Base-by-base conservation (phyloP, 2,888 invertebrate genomes). In the Cacoxenus indagator region DNA sequence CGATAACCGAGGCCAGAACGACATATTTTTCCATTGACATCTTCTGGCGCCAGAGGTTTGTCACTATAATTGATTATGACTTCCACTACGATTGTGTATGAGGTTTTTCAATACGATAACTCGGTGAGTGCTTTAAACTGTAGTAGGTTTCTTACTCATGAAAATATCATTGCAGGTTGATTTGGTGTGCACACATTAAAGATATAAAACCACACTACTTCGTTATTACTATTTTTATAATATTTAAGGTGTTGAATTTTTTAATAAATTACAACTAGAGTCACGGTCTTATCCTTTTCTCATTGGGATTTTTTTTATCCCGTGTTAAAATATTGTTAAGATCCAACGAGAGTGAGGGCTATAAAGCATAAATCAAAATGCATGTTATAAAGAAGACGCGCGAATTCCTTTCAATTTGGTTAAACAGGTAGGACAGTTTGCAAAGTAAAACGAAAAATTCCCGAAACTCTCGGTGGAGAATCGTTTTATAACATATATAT, bases 11-110 rank as follows among this genome's bases (percentile, higher is more conserved):
- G 83, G 92, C 92, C 61, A 87, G 93, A 27, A 93, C 94, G 0
- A 95, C 95, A 0, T 96, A 94, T 84, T 86, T 95, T 9, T 93
- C 94, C 9, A 91, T 91, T 66, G 96, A 96, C 88, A 93, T 96
- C 64, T 90, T 92, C 61, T 96, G 96, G 96, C 95, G 96, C 1
- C 92, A 95, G 86, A 88, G 93, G 11, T 95, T 95, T 85, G 91
- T 92, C 78, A 92, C 93, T 69, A 90, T 94, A 1, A 90, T 94
- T 1, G 90, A 90, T 88, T 91, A 88, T 69, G 85, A 88, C 75
- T 77, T 77, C 22, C 89, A 89, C 74, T 91, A 91, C 72, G 91
- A 92, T 87, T 17, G 86, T 88, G 74, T 86, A 86, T 69, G 82
- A 83, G 31, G 85, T 86, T 70, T n/a, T 88, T 88, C 31, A 87